phyloP scores from a whole-genome alignment of 1,140 invertebrate genomes.

The Zaprionus nigranus region DNA sequence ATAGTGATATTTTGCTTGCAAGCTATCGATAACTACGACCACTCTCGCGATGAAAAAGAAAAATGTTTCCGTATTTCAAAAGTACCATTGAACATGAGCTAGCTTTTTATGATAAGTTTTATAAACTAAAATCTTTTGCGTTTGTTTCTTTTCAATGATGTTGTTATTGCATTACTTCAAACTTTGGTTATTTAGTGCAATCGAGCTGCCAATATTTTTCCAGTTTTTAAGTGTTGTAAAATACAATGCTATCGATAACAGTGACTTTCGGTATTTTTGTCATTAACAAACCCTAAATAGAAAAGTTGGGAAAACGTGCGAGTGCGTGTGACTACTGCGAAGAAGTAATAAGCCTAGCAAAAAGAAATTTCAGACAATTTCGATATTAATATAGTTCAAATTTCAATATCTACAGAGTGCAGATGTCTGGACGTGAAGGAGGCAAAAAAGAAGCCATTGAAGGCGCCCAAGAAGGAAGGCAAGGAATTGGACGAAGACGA shows the following conservation, averaged over 20 bases:
- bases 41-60: background rate
- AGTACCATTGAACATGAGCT: background rate
- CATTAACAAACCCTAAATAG: slow-evolving; percentile 35
- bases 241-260: background rate
- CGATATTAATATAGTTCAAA: background rate
- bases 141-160: background rate
- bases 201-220: background rate
- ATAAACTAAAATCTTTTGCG: background rate
- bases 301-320: slow-evolving; percentile 56
- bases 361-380: background rate
- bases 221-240: slow-evolving; percentile 8
- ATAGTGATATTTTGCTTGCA: background rate
- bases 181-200: background rate
- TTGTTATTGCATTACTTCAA: background rate
- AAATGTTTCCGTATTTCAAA: background rate
- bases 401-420: slow-evolving; percentile 9
- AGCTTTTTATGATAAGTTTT: background rate
- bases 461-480: slow-evolving; percentile 92
- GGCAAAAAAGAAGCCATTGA: slow-evolving; percentile 96
- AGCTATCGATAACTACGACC: slow-evolving; percentile 11
- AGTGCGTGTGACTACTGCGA: slow-evolving; percentile 25
- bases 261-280: slow-evolving; percentile 17
- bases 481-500: slow-evolving; percentile 93
- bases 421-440: slow-evolving; percentile 93
- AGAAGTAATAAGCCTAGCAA: background rate